These are phyloP conservation scores for Subacronicta megacephala DNA, from an alignment of 2,888 invertebrate genomes.

Conservation along the genomic window DNA sequence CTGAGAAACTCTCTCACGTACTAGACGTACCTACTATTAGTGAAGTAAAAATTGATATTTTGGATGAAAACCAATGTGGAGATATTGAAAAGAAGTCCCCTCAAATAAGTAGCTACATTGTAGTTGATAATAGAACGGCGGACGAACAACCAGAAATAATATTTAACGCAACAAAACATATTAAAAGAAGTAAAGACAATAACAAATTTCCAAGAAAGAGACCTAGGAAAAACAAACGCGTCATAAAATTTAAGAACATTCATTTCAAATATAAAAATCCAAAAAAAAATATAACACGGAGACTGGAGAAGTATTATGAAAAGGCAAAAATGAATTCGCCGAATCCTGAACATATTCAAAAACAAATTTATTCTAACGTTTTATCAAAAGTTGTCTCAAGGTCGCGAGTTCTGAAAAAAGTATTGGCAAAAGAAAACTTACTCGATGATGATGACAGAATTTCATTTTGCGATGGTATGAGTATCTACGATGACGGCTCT, in stretches of 20 bases:
- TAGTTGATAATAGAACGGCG: conserved; percentile 33
- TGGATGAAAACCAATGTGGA: conserved; percentile 44
- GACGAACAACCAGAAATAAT: conserved; percentile 54
- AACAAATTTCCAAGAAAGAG: conserved; percentile 46
- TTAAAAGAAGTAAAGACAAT: conserved; percentile 37
- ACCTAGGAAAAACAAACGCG: conserved; percentile 54
- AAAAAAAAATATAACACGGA: conserved; percentile 46
- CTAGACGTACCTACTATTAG: conserved; percentile 24
- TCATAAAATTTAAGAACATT: conserved; percentile 57
- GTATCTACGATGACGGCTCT: conserved; percentile 48
- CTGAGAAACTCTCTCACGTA: conserved; percentile 32
- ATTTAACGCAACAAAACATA: conserved; percentile 54
- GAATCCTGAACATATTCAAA: conserved; percentile 51
- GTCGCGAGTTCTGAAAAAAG: conserved; percentile 65
- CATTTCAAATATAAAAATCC: conserved; percentile 64
- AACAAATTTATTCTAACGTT: conserved; percentile 54
- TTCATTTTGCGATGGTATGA: conserved; percentile 27
- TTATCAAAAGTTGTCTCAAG: conserved; percentile 63
- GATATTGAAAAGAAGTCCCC: conserved; percentile 33
- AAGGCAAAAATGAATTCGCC: conserved; percentile 53
- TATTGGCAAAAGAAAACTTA: conserved; percentile 67
- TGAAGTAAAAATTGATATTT: conserved; percentile 48
- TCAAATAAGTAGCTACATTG: conserved; percentile 28
- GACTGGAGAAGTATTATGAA: conserved; percentile 57
- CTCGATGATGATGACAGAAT: conserved; percentile 50